Percentiles rank a stretch among this genome's conserved stretches.
phyloP scores from a whole-genome alignment of 2,113 vertebrate genomes.

The Micromys minutus region DNA sequence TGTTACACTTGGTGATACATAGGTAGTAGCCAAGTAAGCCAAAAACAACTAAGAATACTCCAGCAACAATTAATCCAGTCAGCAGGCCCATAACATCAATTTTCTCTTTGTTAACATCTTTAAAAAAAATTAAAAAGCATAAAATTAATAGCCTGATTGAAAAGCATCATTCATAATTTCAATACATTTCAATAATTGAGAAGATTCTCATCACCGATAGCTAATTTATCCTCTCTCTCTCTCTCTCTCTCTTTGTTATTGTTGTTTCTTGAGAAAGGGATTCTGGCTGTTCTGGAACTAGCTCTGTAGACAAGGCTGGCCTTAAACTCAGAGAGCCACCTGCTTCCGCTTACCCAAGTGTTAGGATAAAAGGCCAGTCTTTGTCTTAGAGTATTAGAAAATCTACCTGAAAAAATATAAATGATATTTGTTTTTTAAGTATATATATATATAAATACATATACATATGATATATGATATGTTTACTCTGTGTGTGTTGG shows the following conservation, averaged over 20 bases:
- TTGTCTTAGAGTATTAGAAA: neutral
- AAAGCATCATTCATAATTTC: constrained; percentile 18
- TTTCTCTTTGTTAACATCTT: constrained; percentile 83
- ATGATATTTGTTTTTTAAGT: constrained; percentile 20
- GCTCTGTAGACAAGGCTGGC: neutral
- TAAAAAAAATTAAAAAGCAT: constrained; percentile 21
- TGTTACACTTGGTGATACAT: constrained; percentile 86
- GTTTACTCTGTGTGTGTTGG: neutral
- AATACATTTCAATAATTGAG: constrained; percentile 49
- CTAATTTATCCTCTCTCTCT: neutral
- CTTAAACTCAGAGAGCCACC: neutral
- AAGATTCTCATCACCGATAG: neutral
- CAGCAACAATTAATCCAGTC: constrained; percentile 91
- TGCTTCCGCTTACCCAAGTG: neutral
- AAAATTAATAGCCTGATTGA: constrained; percentile 21
- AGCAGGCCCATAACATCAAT: constrained; percentile 92
- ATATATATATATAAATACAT: neutral
- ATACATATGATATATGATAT: neutral
- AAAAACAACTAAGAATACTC: constrained; percentile 87
- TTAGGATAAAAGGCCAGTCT: neutral
- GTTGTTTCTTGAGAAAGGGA: neutral
- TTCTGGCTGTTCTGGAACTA: neutral
- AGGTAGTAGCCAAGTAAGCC: constrained; percentile 90
- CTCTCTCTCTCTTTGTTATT: too few species aligned
- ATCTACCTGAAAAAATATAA: constrained; percentile 21